These are phyloP conservation scores for Pedionomus torquatus DNA, from an alignment of 2,113 vertebrate species.

Conservation along the genomic window DNA sequence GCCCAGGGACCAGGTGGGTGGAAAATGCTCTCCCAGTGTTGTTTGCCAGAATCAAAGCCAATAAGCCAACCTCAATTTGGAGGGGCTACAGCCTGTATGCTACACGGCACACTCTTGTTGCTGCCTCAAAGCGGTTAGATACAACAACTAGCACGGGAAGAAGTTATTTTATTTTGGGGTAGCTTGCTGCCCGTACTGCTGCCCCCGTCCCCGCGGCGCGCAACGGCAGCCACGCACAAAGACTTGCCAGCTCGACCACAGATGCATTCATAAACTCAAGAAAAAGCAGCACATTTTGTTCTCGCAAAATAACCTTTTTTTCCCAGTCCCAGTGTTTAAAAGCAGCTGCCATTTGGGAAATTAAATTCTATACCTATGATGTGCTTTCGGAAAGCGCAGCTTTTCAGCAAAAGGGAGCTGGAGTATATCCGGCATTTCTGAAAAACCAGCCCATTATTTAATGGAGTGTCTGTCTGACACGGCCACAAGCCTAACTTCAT, in stretches of 20 bases:
- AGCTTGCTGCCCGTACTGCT: neutral
- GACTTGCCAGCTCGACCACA: neutral
- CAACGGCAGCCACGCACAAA: neutral
- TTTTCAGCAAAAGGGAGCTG: neutral
- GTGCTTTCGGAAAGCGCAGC: neutral
- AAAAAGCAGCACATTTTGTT: neutral
- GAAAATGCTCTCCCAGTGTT: neutral
- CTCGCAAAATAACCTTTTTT: neutral
- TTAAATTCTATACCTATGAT: conserved; percentile 7
- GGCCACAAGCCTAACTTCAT: neutral
- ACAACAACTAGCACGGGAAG: neutral
- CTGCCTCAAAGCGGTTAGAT: neutral
- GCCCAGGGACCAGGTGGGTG: neutral
- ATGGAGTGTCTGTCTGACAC: conserved; percentile 7
- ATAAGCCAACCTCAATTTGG: neutral
- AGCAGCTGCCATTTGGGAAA: neutral
- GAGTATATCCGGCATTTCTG: neutral
- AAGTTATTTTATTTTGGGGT: neutral
- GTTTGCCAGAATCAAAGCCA: neutral
- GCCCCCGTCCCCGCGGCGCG: neutral
- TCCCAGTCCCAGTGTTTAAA: neutral
- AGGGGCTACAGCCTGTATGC: neutral
- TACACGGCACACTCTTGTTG: accelerated
- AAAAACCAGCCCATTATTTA: conserved; percentile 1
- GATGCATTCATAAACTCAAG: neutral